Evolutionary conservation across 1,140 invertebrate species (phyloP).

Genomic region (Hesperophylax magnus): DNA sequence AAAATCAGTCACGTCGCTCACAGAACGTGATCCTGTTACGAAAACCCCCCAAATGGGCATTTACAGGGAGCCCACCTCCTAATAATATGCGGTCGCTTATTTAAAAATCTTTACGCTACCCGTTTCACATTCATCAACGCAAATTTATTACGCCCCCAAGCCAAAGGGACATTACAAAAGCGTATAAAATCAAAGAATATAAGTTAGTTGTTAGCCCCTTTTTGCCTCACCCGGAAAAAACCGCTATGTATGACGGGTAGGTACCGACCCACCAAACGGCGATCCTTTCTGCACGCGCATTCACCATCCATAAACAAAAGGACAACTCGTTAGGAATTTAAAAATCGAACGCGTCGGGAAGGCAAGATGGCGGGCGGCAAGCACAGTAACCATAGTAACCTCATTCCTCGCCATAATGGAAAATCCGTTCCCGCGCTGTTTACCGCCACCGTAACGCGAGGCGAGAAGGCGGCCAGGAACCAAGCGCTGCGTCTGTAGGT

Average conservation of each 20-base stretch:
- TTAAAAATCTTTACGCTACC: slow-evolving; percentile 1
- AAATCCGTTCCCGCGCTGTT: slow-evolving; percentile 45
- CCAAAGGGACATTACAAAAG: not conserved
- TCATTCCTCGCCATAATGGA: slow-evolving; percentile 48
- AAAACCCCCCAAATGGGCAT: not conserved
- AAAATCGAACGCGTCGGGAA: slow-evolving; percentile 40
- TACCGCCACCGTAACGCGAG: not conserved
- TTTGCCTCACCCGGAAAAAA: slow-evolving; percentile 16
- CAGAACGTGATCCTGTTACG: slow-evolving; percentile 4
- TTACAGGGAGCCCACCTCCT: not conserved
- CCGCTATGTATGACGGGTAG: slow-evolving; percentile 8
- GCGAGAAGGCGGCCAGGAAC: slow-evolving; percentile 3
- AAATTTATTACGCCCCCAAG: not conserved
- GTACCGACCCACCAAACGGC: not conserved
- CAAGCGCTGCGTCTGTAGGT: not conserved
- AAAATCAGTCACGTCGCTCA: slow-evolving; percentile 4
- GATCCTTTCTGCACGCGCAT: slow-evolving; percentile 15
- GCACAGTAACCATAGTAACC: slow-evolving; percentile 48
- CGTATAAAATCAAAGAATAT: not conserved
- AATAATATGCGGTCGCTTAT: slow-evolving; percentile 4
- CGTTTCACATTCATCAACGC: not conserved
- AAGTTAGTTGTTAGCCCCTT: not conserved
- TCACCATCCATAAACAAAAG: slow-evolving; percentile 34
- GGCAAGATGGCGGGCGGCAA: slow-evolving; percentile 35
- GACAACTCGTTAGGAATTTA: slow-evolving; percentile 43